phyloP scores from a whole-genome alignment of 2,113 vertebrate species.

The Panurus biarmicus region DNA sequence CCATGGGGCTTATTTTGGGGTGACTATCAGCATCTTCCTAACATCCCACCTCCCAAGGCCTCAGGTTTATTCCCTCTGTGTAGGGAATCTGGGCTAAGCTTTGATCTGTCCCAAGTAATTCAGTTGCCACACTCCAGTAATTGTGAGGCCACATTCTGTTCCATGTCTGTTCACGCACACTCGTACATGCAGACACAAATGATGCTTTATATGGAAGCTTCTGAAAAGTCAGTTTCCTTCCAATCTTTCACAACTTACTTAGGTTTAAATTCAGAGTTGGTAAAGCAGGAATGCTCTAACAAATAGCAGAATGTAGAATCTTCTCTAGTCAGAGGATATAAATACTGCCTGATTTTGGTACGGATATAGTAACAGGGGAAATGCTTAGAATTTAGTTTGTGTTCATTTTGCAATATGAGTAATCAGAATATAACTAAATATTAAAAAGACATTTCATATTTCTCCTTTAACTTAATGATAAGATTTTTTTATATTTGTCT shows the following conservation, averaged over 20 bases:
- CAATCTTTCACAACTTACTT: neutral
- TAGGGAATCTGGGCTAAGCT: too few relatives aligned
- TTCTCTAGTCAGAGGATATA: neutral
- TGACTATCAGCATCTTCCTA: too few relatives aligned
- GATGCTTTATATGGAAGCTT: neutral
- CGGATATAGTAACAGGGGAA: neutral
- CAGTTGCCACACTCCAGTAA: neutral
- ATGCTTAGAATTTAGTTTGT: neutral
- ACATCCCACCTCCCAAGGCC: too few relatives aligned
- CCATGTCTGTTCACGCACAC: neutral
- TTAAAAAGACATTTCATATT: neutral
- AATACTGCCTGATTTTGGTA: neutral
- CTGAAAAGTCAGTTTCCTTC: neutral
- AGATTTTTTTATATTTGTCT: neutral
- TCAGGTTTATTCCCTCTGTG: too few relatives aligned
- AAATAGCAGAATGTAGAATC: neutral
- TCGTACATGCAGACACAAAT: neutral
- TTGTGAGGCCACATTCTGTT: neutral
- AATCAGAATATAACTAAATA: neutral
- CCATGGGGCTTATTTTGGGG: too few relatives aligned
- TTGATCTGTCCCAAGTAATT: too few relatives aligned
- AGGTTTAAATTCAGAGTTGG: neutral
- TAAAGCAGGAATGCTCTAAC: neutral
- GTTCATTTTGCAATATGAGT: neutral
- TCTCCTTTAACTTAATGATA: neutral